A percentile compares a stretch with the other conserved stretches of the same genome.
Evolutionary conservation across 2,888 invertebrate species (phyloP).

Genomic region (Arctia plantaginis): DNA sequence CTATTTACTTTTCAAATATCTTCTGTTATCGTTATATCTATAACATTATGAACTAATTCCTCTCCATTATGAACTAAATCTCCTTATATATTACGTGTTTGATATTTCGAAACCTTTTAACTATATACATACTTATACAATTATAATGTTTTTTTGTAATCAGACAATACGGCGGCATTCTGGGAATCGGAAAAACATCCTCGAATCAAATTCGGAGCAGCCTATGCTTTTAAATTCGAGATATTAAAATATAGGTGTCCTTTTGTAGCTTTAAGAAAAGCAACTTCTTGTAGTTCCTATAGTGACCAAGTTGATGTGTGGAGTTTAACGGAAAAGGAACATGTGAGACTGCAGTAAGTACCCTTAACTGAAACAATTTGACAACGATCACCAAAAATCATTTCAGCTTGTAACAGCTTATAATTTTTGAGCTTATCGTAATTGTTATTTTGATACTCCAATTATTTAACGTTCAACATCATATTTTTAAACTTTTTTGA

Average conservation of each 20-base stretch:
- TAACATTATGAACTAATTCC: no score
- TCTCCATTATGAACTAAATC: no score
- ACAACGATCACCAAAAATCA: neutral
- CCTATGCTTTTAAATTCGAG: slow-evolving; percentile 47
- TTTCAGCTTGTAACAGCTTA: no score
- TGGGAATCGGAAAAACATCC: slow-evolving; percentile 51
- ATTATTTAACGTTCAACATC: no score
- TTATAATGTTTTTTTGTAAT: neutral
- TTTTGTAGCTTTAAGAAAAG: slow-evolving; percentile 54
- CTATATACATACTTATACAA: neutral
- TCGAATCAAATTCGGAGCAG: slow-evolving; percentile 52
- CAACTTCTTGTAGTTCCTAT: slow-evolving; percentile 47
- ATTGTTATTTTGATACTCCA: no score
- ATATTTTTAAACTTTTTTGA: no score
- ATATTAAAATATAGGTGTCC: slow-evolving; percentile 47
- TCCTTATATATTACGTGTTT: no score
- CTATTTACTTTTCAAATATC: no score
- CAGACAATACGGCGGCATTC: slow-evolving; percentile 24
- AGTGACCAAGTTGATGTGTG: slow-evolving; percentile 54
- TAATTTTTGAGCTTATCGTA: no score
- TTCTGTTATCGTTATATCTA: no score
- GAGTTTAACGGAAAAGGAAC: slow-evolving; percentile 8
- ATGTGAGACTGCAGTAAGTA: neutral
- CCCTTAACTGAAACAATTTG: neutral
- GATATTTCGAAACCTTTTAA: no score